A percentile compares a stretch with the other conserved stretches of the same genome.
Evolutionary conservation across 2,113 vertebrate species (phyloP).

Genomic region (Pelecanoides urinatrix): DNA sequence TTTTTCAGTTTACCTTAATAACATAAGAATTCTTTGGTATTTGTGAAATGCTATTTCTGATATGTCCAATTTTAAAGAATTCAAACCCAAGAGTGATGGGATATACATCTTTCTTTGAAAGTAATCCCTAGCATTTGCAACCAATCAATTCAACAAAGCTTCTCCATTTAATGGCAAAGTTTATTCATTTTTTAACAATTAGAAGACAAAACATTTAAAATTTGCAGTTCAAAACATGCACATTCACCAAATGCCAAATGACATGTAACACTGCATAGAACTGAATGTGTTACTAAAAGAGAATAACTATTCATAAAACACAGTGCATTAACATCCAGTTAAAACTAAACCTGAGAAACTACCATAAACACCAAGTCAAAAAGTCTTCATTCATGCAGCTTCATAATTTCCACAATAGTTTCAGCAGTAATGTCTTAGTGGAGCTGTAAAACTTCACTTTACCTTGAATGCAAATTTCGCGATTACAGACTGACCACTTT

Average conservation of each 20-base stretch:
- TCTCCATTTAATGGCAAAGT: constrained; percentile 71
- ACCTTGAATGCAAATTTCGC: constrained; percentile 58
- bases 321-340: constrained; percentile 81
- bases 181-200: constrained; percentile 84
- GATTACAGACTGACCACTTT: constrained; percentile 51
- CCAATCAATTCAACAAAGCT: neutral
- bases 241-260: constrained; percentile 87
- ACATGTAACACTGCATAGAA: constrained; percentile 77
- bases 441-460: constrained; percentile 62
- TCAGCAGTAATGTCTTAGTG: constrained; percentile 78
- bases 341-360: constrained; percentile 85
- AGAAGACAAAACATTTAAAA: constrained; percentile 93
- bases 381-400: constrained; percentile 88
- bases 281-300: constrained; percentile 65
- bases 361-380: constrained; percentile 81
- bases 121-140: neutral
- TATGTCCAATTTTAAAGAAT: neutral
- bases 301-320: constrained; percentile 79
- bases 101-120: neutral
- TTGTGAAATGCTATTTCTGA: neutral
- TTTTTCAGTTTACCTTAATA: neutral
- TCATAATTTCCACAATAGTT: constrained; percentile 78
- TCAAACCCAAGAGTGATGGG: neutral
- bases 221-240: constrained; percentile 96
- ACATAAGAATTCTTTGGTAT: neutral